These are phyloP conservation scores for Eleutherodactylus coqui DNA, from an alignment of 2,797 vertebrate genomes.

Conservation along the genomic window DNA sequence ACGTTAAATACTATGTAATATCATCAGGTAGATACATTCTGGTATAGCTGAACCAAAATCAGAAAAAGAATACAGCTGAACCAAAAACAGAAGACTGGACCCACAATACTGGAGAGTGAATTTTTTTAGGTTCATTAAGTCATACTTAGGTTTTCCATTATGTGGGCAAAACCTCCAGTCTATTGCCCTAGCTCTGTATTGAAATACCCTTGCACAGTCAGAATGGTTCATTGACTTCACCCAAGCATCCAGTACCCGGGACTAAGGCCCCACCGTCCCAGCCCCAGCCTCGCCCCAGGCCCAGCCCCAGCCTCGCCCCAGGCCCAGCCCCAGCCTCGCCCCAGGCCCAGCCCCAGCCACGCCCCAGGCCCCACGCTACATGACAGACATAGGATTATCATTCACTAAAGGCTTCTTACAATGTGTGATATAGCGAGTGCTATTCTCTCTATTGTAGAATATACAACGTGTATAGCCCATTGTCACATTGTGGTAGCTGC, in stretches of 20 bases:
- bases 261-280: too few relatives aligned
- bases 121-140: neutral
- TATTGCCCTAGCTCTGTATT: neutral
- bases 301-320: too few relatives aligned
- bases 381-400: neutral
- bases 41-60: neutral
- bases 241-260: too few relatives aligned
- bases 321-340: too few relatives aligned
- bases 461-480: neutral
- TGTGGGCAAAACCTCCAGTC: too few relatives aligned
- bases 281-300: too few relatives aligned
- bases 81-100: neutral
- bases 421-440: neutral
- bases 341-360: too few relatives aligned
- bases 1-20: conserved; percentile 4
- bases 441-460: neutral
- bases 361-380: neutral
- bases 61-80: neutral
- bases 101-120: too few relatives aligned
- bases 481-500: neutral
- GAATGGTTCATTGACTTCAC: neutral
- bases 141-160: neutral
- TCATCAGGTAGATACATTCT: neutral
- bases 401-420: neutral
- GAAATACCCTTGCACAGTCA: neutral